Evolutionary conservation across 2,797 vertebrate genomes (phyloP).

Genomic region (Tragopan temminckii): DNA sequence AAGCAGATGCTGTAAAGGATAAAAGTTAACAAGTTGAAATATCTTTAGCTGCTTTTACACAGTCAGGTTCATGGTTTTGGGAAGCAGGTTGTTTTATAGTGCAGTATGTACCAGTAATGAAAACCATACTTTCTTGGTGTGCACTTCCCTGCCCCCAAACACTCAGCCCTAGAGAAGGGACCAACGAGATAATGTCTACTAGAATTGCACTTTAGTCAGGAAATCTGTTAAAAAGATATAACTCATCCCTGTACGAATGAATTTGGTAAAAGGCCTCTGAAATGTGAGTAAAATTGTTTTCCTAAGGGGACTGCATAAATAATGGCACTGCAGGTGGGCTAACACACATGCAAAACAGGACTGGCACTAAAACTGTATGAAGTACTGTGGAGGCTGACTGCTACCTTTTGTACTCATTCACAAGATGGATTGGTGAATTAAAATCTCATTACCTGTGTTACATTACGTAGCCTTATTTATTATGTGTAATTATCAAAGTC

Average conservation of each 20-base stretch:
- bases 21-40: neutral
- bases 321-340: neutral
- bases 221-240: neutral
- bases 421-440: slow-evolving; percentile 64
- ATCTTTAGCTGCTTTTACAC: neutral
- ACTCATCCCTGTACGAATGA: neutral
- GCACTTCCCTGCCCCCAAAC: neutral
- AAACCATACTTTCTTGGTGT: neutral
- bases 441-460: slow-evolving; percentile 61
- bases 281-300: neutral
- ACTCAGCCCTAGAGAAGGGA: neutral
- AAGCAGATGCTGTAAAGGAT: neutral
- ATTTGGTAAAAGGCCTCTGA: neutral
- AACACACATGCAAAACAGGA: neutral
- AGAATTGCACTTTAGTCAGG: neutral
- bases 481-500: slow-evolving; percentile 55
- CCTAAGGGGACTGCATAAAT: neutral
- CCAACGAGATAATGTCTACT: neutral
- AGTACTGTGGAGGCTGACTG: slow-evolving; percentile 9
- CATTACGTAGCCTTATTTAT: slow-evolving; percentile 50
- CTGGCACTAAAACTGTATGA: neutral
- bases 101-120: neutral
- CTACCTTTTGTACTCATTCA: slow-evolving; percentile 27
- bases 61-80: neutral
- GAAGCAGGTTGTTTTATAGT: neutral